phyloP scores from a whole-genome alignment of 1,140 invertebrate genomes.

The Harpegnathos saltator region DNA sequence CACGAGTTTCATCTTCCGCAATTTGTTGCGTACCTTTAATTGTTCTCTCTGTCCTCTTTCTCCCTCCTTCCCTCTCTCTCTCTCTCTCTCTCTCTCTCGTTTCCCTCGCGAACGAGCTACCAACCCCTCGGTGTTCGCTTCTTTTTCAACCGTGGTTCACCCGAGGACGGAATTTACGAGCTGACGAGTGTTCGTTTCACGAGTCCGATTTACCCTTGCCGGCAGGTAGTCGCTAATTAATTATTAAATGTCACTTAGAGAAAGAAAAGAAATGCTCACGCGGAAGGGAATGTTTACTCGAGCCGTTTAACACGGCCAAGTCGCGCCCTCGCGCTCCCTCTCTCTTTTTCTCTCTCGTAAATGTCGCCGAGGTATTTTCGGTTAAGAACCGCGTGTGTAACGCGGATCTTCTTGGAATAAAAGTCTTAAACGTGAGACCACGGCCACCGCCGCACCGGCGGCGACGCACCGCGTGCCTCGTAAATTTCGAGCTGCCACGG shows the following conservation, averaged over 20 bases:
- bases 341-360: background rate
- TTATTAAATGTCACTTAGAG: too few species aligned
- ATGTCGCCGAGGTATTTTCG: background rate
- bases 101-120: background rate
- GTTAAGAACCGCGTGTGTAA: background rate
- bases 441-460: background rate
- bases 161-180: too few species aligned
- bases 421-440: conserved; percentile 9
- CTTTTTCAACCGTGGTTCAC: too few species aligned
- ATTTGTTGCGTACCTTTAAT: conserved; percentile 12
- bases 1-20: conserved; percentile 51
- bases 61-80: too few species aligned
- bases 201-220: too few species aligned
- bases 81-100: background rate
- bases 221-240: too few species aligned
- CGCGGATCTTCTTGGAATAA: background rate
- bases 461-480: background rate
- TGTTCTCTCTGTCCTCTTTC: background rate
- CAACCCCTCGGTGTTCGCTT: too few species aligned
- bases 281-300: too few species aligned
- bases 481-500: conserved; percentile 40
- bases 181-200: too few species aligned
- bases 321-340: too few species aligned
- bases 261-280: too few species aligned
- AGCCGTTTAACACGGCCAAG: too few species aligned